Base-by-base conservation (phyloP, 2,797 vertebrate species). In the Otolemur crassicaudatus region DNA sequence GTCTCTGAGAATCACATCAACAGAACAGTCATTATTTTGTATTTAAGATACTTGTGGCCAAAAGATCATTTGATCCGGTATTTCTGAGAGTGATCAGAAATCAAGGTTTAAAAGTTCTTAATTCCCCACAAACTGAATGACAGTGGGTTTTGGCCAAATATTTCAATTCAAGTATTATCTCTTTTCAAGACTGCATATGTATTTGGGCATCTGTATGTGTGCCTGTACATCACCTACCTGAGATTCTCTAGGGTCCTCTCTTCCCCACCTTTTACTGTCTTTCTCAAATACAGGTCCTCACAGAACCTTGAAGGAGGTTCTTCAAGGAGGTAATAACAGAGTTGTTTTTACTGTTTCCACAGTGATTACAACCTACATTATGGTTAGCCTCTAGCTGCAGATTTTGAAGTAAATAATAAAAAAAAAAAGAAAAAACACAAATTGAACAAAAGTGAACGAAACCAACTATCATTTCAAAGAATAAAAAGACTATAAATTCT, bases 381-480 rank as follows among this genome's bases (percentile, higher is more conserved):
- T 82, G 31, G 63, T 91, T 85, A 82, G 49, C 60, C 79, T 90
- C 61, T 85, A 79, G 58, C 37, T 94, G 29, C 37, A 95, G 63
- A 87, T 73, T 91, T 91, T 80, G 88, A 91, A 79, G 13, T 56
- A 63, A 91, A 58, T 60, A 60, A 67, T 87, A 16, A 16, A 91
- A 67, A 90, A 67, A 90, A 91, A 94, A 76, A 84, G 53, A 69
- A 95, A 94, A 84, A 40, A 17, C 69, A 90, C 43, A 90, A 76
- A 92, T 25, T 73, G 22, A 82, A 95, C 37, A 81, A 95, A 96
- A 94, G 84, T 61, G 61, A 80, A 95, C 80, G 75, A 93, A n/a
- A 88, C 83, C 60, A 90, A 49, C 63, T 63, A 67, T 95, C 94
- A 90, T 90, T 87, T 90, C 85, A 76, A 70, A n/a, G 87, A 96